Base-by-base conservation (phyloP, 1,140 invertebrate genomes). In the Bombus confusus region DNA sequence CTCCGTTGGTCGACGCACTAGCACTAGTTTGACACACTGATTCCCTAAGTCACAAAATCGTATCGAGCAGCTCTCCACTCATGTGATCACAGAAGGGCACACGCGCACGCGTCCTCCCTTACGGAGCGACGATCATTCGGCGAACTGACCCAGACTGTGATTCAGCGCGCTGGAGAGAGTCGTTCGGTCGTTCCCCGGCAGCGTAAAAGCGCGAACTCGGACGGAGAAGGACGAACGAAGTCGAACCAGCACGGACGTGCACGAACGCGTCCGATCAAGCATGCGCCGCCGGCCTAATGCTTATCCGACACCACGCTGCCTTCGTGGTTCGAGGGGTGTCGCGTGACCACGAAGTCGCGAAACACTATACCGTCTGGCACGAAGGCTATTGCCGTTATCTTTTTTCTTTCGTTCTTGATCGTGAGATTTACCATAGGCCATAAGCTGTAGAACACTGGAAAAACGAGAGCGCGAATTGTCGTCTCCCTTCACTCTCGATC, bases 121-220 rank as follows among this genome's bases (percentile, higher is more conserved):
- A 75, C 41, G 71, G 64, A 62, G 69, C 68, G 82, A 89, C 85
- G 88, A 90, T 85, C 88, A 86, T 89, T 87, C 88, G 88, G 80
- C 88, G 81, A 87, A 90, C 81, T 81, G 88, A 90, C 88, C 89
- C 89, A 77, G 89, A 90, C 88, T 90, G 89, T 90, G 88, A 90
- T 83, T 89, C 88, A 90, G 66, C 39, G 68, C 88, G 85, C 62
- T 83, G 88, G 79, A 86, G 84, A 85, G 73, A 81, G 80, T 59
- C 83, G 77, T 74, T 64, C 72, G 86, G 73, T 80, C 82, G 82
- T 80, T 73, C 69, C 47, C 68, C 10, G 43, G 59, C 83, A 73
- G 1, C 83, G 64, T 15, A n/a, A 22, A 81, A 74, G 59, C 28
- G 15, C 87, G 89, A 74, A 8, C 1, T 13, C 0, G 1, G 13